Conservation (phyloP, 1,140 invertebrate species). For the Octopus sinensis region DNA sequence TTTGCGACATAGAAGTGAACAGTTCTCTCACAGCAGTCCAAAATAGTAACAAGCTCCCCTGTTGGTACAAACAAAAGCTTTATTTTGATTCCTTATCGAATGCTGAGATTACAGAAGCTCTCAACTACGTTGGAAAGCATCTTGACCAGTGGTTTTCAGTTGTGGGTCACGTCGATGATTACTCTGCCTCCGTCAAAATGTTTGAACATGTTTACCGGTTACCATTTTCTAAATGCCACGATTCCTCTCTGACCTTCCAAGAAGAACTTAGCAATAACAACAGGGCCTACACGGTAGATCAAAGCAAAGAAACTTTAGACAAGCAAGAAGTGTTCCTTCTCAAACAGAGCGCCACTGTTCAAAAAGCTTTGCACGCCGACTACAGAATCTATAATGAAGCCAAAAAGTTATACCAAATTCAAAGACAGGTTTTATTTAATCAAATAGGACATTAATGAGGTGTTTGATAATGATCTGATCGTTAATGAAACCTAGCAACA, state of each 20-base stretch:
- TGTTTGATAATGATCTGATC: neutral
- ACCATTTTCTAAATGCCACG: conserved; percentile 28
- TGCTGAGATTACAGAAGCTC: conserved; percentile 17
- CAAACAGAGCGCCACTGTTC: conserved; percentile 22
- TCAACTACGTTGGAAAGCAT: conserved; percentile 28
- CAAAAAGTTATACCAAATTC: conserved; percentile 30
- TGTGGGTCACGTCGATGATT: conserved; percentile 24
- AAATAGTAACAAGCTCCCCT: conserved; percentile 17
- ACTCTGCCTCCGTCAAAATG: conserved; percentile 20
- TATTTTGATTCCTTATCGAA: conserved; percentile 22
- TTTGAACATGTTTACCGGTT: conserved; percentile 27
- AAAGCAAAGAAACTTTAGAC: conserved; percentile 12
- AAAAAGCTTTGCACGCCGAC: conserved; percentile 26
- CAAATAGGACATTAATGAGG: conserved; percentile 11
- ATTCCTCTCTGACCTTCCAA: neutral
- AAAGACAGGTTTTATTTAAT: conserved; percentile 33
- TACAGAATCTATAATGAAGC: conserved; percentile 31
- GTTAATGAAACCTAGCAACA: too few relatives aligned
- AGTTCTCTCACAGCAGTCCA: neutral
- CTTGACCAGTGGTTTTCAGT: conserved; percentile 33
- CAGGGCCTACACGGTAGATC: neutral
- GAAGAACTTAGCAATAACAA: conserved; percentile 13
- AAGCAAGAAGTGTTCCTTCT: conserved; percentile 19
- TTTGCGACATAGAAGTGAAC: neutral
- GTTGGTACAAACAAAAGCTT: conserved; percentile 30